Evolutionary conservation across 2,888 invertebrate species (phyloP).

Genomic region (Troides aeacus): DNA sequence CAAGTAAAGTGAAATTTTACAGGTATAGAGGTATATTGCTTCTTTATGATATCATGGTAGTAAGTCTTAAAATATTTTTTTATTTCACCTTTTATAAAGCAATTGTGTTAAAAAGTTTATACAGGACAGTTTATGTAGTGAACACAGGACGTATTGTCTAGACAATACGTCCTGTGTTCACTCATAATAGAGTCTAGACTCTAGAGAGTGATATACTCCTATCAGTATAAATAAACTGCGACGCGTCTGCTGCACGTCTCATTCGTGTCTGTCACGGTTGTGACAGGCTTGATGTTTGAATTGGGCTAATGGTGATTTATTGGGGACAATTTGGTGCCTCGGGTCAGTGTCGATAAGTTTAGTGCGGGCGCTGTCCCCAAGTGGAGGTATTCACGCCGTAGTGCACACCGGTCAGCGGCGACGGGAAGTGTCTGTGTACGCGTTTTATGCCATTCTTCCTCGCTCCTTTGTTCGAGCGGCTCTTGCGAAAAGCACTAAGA

Average conservation of each 20-base stretch:
- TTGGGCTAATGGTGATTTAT: slow-evolving; percentile 32
- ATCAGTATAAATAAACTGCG: slow-evolving; percentile 14
- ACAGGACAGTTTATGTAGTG: too few species aligned
- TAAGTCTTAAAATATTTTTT: neutral
- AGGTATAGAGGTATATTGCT: neutral
- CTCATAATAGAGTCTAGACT: too few species aligned
- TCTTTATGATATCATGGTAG: neutral
- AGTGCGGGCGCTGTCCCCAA: slow-evolving; percentile 32
- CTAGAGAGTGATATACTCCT: too few species aligned
- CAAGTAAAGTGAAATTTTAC: too few species aligned
- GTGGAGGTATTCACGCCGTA: slow-evolving; percentile 25
- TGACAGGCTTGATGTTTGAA: slow-evolving; percentile 36
- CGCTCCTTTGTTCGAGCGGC: slow-evolving; percentile 60
- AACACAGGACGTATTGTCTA: too few species aligned
- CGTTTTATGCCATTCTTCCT: slow-evolving; percentile 38
- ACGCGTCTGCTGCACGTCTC: slow-evolving; percentile 18
- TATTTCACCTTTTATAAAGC: too few species aligned
- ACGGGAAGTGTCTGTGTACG: slow-evolving; percentile 33
- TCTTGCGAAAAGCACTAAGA: slow-evolving; percentile 62
- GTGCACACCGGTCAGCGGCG: slow-evolving; percentile 31
- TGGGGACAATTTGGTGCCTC: slow-evolving; percentile 34
- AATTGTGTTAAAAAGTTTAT: too few species aligned
- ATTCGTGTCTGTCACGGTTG: slow-evolving; percentile 27
- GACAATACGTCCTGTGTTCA: too few species aligned
- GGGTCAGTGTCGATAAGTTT: slow-evolving; percentile 39